Conservation (phyloP, 2,113 vertebrate species). For the Psilopogon haemacephalus region DNA sequence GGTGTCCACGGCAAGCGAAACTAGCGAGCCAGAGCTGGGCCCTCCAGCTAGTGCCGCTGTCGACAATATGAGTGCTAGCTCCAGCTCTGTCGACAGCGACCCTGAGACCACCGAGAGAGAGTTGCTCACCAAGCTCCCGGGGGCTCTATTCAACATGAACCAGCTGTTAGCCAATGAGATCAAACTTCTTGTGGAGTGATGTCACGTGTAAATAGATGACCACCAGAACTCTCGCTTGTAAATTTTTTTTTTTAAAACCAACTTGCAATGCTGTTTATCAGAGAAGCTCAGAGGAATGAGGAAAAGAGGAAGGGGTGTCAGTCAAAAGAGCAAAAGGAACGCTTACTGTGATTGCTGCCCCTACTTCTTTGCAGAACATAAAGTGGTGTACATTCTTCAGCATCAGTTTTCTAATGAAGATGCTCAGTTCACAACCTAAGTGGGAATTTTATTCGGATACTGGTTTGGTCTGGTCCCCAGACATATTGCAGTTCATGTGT, state of each 20-base stretch:
- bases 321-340: conserved; percentile 3
- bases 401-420: not conserved
- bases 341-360: conserved; percentile 22
- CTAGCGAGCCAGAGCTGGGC: conserved; percentile 83
- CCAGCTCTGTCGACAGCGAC: conserved; percentile 86
- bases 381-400: conserved; percentile 1
- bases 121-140: conserved; percentile 82
- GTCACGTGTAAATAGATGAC: conserved; percentile 73
- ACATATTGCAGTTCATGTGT: not conserved
- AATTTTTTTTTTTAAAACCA: conserved; percentile 61
- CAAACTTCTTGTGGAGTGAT: conserved; percentile 82
- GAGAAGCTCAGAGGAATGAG: conserved; percentile 60
- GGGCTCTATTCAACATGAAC: conserved; percentile 84
- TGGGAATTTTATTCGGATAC: not conserved
- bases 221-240: conserved; percentile 74
- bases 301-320: not conserved
- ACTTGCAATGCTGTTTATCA: conserved; percentile 84
- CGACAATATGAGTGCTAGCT: conserved; percentile 85
- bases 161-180: conserved; percentile 85
- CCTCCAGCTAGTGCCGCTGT: conserved; percentile 80
- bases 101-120: conserved; percentile 84
- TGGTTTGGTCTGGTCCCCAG: conserved; percentile 20
- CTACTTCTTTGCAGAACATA: not conserved
- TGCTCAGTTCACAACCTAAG: not conserved
- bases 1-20: conserved; percentile 83